phyloP scores from a whole-genome alignment of 2,888 invertebrate species.

The Agrotis puta region DNA sequence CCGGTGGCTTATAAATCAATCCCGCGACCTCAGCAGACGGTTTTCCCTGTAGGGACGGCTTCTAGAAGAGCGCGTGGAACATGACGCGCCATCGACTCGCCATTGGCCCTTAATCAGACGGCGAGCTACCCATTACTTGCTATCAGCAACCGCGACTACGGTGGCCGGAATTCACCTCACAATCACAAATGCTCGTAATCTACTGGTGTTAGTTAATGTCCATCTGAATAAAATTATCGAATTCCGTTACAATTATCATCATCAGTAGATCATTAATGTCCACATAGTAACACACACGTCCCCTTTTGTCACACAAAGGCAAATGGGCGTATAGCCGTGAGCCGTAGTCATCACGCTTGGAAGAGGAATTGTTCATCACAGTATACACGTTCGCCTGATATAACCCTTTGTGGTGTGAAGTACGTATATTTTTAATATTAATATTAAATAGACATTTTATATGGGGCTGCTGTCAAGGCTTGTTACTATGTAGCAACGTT shows the following conservation, averaged over 20 bases:
- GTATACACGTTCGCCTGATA: constrained; percentile 24
- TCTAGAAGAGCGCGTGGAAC: no score
- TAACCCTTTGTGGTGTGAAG: constrained; percentile 25
- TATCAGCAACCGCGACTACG: no score
- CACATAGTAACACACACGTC: not conserved
- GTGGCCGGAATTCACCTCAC: no score
- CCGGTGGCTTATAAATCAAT: no score
- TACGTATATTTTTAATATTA: not conserved
- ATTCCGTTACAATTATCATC: not conserved
- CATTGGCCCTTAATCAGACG: no score
- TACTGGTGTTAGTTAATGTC: not conserved
- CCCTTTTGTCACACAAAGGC: constrained; percentile 20
- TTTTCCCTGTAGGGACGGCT: no score
- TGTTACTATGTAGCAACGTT: not conserved
- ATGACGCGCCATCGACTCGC: no score
- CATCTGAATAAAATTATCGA: not conserved
- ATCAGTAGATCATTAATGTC: constrained; percentile 15
- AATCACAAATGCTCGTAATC: no score
- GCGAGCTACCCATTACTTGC: no score
- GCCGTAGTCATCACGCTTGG: constrained; percentile 32
- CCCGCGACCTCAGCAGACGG: no score
- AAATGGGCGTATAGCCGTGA: constrained; percentile 6
- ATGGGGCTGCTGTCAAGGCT: not conserved
- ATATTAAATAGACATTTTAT: constrained; percentile 3
- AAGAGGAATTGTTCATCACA: constrained; percentile 38